Conservation (phyloP, 2,888 invertebrate species). For the Serripes groenlandicus region DNA sequence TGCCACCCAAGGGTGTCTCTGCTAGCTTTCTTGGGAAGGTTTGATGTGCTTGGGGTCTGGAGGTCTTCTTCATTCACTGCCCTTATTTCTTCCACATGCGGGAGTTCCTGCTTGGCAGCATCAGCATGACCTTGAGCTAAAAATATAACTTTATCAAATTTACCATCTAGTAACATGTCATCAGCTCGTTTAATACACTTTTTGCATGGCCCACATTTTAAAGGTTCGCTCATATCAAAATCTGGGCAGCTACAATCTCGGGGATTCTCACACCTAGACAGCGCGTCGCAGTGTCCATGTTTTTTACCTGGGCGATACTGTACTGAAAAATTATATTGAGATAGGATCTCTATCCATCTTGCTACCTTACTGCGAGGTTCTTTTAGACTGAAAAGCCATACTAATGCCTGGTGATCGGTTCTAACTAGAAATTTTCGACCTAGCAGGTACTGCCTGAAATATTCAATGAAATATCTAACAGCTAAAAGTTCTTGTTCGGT, state of each 20-base stretch:
- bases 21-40: too few species aligned
- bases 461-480: background rate
- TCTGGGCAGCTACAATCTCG: conserved; percentile 43
- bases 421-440: too few species aligned
- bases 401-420: conserved; percentile 47
- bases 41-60: background rate
- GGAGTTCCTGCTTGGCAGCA: background rate
- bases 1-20: background rate
- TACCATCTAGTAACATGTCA: too few species aligned
- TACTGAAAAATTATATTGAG: too few species aligned
- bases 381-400: conserved; percentile 57
- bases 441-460: conserved; percentile 24
- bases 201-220: background rate
- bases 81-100: background rate
- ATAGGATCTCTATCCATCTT: conserved; percentile 50
- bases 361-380: conserved; percentile 55
- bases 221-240: background rate
- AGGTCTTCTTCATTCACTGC: background rate
- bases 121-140: background rate
- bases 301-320: too few species aligned
- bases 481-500: too few species aligned
- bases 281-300: conserved; percentile 60
- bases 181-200: background rate
- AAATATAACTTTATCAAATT: background rate
- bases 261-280: conserved; percentile 50